Conservation (phyloP, 1,140 invertebrate species). For the Calephelis virginiensis region DNA sequence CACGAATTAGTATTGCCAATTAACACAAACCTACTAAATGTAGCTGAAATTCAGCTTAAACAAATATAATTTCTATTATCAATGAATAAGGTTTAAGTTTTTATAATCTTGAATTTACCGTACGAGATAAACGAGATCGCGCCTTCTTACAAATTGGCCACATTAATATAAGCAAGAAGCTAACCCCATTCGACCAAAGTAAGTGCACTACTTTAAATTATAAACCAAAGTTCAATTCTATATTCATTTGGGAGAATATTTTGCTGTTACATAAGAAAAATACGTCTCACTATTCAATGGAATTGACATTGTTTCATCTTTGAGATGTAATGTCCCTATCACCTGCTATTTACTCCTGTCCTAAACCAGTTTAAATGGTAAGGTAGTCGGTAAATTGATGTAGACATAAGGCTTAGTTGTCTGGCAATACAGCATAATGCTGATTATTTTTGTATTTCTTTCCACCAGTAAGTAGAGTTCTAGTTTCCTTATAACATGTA, state of each 20-base stretch:
- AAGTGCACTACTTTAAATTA: conserved; percentile 25
- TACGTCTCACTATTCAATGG: too few species aligned
- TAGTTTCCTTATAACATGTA: too few species aligned
- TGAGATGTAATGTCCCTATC: too few species aligned
- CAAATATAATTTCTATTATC: conserved; percentile 24
- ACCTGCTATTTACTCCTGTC: too few species aligned
- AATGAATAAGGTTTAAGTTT: conserved; percentile 26
- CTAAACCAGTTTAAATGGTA: too few species aligned
- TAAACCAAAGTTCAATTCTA: neutral
- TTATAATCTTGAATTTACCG: neutral
- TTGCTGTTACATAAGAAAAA: too few species aligned
- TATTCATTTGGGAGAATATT: neutral
- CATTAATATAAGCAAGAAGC: conserved; percentile 64
- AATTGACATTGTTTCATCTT: too few species aligned
- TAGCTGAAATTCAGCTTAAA: conserved; percentile 22
- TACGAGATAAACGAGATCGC: conserved; percentile 54
- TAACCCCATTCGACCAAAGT: conserved; percentile 26
- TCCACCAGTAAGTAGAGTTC: too few species aligned
- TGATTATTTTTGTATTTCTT: too few species aligned
- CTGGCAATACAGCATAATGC: too few species aligned
- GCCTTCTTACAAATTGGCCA: conserved; percentile 70
- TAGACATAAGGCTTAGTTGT: too few species aligned
- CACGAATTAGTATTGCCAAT: conserved; percentile 58
- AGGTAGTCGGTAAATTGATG: too few species aligned
- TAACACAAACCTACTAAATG: conserved; percentile 49